Evolutionary conservation across 2,797 vertebrate species (phyloP), one percentile per base, ranked within the genome.

Genomic region (Danio kyathit): DNA sequence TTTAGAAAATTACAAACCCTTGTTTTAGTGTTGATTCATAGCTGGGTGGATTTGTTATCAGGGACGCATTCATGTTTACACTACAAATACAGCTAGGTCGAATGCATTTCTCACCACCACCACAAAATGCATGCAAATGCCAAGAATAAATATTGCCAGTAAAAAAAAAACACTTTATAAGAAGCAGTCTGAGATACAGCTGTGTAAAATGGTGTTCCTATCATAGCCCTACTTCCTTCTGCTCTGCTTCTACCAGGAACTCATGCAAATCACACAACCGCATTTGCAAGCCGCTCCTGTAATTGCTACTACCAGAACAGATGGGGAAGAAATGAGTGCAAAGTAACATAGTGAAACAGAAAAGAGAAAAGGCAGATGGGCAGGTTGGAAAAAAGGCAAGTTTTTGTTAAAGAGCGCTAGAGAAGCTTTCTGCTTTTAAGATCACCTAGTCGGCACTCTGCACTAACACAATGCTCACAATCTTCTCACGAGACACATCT

Each of bases 251-350:
- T 86, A 86, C 67, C 59, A 59, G 85, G 83, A 91, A 90, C 41
- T 65, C 85, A 93, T 92, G 93, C 91, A 94, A 92, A 94, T 91
- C 19, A 77, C 56, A 75, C 6, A 65, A 52, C 19, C 21, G 85
- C 85, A 92, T 90, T 88, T 90, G 90, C 89, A 91, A 89, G 88
- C 84, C 82, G 83, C 84, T 87, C 89, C 86, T 86, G 88, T 85
- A 86, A 85, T 84, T 80, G 88, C 56, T 84, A 60, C 74, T 56
- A 73, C 63, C 43, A 66, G 74, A 80, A 82, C 74, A 85, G 65
- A 87, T 72, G 80, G 86, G 76, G 79, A 87, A 83, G 73, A 5
- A 44, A 86, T n/a, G 5, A 38, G 76, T 19, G 16, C 19, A 59
- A 77, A 63, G 46, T 63, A 63, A 79, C 8, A 52, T 8, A 74